Percentiles rank a stretch among this genome's conserved stretches.
phyloP scores from a whole-genome alignment of 2,888 invertebrate species.

The Cyclophora albipunctata region DNA sequence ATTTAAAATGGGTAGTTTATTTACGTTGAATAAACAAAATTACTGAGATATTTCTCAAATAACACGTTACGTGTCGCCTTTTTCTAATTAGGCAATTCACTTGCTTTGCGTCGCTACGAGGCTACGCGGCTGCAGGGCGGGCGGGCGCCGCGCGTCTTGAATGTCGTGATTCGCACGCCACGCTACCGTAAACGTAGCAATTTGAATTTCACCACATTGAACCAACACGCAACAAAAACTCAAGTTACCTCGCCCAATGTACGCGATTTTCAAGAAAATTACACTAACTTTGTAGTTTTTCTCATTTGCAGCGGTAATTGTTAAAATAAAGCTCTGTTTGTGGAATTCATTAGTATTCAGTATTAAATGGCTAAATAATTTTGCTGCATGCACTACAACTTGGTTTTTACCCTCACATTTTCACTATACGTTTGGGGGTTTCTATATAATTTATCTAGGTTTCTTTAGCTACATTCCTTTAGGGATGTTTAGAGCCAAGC shows the following conservation, averaged over 20 bases:
- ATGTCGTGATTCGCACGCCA: conserved; percentile 31
- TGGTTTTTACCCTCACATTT: too few species aligned
- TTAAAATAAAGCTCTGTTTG: too few species aligned
- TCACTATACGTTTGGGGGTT: too few species aligned
- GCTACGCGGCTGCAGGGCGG: too few species aligned
- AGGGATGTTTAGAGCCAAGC: too few species aligned
- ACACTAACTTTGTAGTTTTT: conserved; percentile 10
- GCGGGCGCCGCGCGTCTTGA: conserved; percentile 10
- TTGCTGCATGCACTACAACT: too few species aligned
- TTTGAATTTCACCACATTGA: conserved; percentile 13
- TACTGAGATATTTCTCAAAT: conserved; percentile 1
- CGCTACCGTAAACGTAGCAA: conserved; percentile 27
- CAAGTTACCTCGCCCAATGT: conserved; percentile 17
- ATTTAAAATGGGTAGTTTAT: too few species aligned
- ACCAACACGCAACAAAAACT: conserved; percentile 17
- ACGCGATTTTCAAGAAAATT: conserved; percentile 19
- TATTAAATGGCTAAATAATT: too few species aligned
- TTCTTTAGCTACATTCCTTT: too few species aligned
- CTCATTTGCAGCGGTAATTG: conserved; percentile 4
- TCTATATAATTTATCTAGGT: too few species aligned
- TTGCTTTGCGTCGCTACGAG: conserved; percentile 1
- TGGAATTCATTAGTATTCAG: too few species aligned
- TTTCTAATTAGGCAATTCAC: conserved; percentile 10
- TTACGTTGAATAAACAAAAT: too few species aligned
- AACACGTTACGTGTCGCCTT: background rate